These are phyloP conservation scores for Podarcis lilfordi DNA, from an alignment of 2,797 vertebrate species.

Conservation along the genomic window DNA sequence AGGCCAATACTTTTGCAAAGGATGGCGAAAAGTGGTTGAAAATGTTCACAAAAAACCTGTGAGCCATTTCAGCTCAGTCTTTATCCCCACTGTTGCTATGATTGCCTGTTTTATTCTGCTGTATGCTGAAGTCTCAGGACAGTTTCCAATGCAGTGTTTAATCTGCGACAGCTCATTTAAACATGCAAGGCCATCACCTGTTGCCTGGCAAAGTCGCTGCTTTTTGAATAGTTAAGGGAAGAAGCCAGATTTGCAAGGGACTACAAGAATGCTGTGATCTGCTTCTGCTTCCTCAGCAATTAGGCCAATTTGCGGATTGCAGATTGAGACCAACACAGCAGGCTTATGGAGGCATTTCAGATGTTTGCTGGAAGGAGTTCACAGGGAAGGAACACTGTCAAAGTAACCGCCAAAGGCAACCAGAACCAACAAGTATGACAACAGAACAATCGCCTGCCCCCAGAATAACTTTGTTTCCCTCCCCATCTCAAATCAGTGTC, in stretches of 20 bases:
- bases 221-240: neutral
- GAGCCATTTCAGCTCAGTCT: neutral
- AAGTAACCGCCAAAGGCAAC: slow-evolving; percentile 51
- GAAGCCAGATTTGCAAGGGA: neutral
- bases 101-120: neutral
- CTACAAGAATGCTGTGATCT: neutral
- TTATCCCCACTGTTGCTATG: neutral
- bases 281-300: neutral
- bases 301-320: neutral
- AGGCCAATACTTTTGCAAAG: neutral
- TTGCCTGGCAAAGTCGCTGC: neutral
- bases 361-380: slow-evolving; percentile 42
- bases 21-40: neutral
- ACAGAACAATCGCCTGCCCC: slow-evolving; percentile 36
- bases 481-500: slow-evolving; percentile 41
- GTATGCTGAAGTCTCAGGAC: neutral
- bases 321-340: slow-evolving; percentile 38
- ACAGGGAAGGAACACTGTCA: slow-evolving; percentile 1
- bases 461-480: slow-evolving; percentile 32
- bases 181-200: neutral
- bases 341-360: slow-evolving; percentile 45
- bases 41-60: neutral
- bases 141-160: neutral
- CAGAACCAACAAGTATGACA: slow-evolving; percentile 49
- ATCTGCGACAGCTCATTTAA: neutral